These are phyloP conservation scores for Drosophila biarmipes DNA, from an alignment of 1,140 invertebrate species.

Conservation along the genomic window DNA sequence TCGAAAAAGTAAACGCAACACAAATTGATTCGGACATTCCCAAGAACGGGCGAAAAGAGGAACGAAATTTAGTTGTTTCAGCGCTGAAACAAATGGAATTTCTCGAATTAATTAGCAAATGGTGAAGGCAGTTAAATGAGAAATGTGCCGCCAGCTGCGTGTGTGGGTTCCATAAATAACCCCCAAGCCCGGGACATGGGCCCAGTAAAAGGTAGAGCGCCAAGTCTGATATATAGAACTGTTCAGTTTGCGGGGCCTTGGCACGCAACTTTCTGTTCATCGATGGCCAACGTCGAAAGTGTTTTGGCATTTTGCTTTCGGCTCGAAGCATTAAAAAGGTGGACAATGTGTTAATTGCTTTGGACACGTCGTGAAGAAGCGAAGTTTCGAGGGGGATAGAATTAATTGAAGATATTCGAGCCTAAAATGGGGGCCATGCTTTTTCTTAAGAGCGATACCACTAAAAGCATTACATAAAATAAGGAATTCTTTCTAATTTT, in stretches of 20 bases:
- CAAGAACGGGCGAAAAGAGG: slow-evolving; percentile 6
- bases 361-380: slow-evolving; percentile 57
- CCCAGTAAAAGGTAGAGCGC: slow-evolving; percentile 58
- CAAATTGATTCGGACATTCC: slow-evolving; percentile 72
- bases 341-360: slow-evolving; percentile 81
- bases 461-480: slow-evolving; percentile 11
- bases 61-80: slow-evolving; percentile 74
- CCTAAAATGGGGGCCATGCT: background rate
- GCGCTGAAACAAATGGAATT: slow-evolving; percentile 71
- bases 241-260: slow-evolving; percentile 67
- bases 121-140: slow-evolving; percentile 79
- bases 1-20: slow-evolving; percentile 58
- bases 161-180: slow-evolving; percentile 65
- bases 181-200: slow-evolving; percentile 6
- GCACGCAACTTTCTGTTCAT: slow-evolving; percentile 58
- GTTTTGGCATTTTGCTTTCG: slow-evolving; percentile 60
- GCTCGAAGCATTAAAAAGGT: slow-evolving; percentile 61
- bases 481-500: background rate
- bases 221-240: slow-evolving; percentile 58
- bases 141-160: slow-evolving; percentile 73
- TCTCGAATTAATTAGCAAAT: slow-evolving; percentile 82
- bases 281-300: slow-evolving; percentile 63
- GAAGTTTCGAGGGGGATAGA: background rate
- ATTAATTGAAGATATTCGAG: slow-evolving; percentile 11
- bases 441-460: background rate